Base-by-base conservation (phyloP, 1,140 invertebrate species). In the Portunus trituberculatus region DNA sequence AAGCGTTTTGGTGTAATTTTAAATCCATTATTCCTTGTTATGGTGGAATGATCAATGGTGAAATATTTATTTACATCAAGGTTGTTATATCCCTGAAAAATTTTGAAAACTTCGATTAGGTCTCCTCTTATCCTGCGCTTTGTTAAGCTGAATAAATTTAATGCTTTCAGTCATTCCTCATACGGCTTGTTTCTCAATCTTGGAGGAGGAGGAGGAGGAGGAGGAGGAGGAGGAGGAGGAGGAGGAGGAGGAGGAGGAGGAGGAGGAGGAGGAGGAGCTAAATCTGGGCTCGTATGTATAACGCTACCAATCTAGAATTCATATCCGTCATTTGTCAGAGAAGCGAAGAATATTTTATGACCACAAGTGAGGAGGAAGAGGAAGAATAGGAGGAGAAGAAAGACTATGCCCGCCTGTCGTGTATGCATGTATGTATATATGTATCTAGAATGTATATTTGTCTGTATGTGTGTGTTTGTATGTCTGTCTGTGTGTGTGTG, bases 281-380 rank as follows among this genome's bases (percentile, higher is more conserved):
- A 88, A 88, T 88, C 86, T 32, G 45, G 3, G 86, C 67, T 76
- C 25, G 67, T 76, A 76, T 76, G 16, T 76, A 76, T 76, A 76
- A 76, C 20, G n/a, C 25, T 12, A 32, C 84, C 4, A 7, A 87
- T 87, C 31, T 25, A 20, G 31, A n/a, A 87, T 87, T 87, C 83
- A 84, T 29, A 32, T 88, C 31, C 20, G 46, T 46, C 31, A 89
- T 46, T 89, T 89, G 87, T 89, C 45, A 48, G 87, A 46, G 12
- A 2, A 20, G 45, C n/a, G 87, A 45, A n/a, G 87, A 89, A 89
- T 48, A 89, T 89, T 48, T 46, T 3, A 89, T 89, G 39, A 89
- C 46, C 8, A 32, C n/a, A 32, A 32, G 8, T 12, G 83, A 46
- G 39, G 84, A 87, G 84, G 31, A 39, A 31, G 84, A 87, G 84